Evolutionary conservation across 2,888 invertebrate species (phyloP).

Genomic region (Acrobasis suavella): DNA sequence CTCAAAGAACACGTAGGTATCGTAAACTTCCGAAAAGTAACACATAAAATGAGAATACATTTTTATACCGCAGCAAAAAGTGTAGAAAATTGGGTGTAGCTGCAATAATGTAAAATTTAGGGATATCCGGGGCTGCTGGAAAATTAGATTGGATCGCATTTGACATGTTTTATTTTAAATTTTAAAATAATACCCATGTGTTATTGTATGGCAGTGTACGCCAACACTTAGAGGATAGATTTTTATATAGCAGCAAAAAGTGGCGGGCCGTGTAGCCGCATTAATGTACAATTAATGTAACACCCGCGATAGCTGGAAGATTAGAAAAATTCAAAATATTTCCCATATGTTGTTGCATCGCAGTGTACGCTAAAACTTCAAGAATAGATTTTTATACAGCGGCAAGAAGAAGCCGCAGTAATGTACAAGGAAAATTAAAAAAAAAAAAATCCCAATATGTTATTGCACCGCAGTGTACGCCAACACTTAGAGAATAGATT

Average conservation of each 20-base stretch:
- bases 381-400: slow-evolving; percentile 42
- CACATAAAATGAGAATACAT: too few species aligned
- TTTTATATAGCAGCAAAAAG: too few species aligned
- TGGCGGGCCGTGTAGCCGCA: slow-evolving; percentile 23
- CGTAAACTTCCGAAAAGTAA: too few species aligned
- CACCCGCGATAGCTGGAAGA: too few species aligned
- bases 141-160: too few species aligned
- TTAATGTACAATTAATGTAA: slow-evolving; percentile 12
- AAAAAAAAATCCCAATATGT: not conserved
- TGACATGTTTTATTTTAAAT: too few species aligned
- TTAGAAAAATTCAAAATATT: not conserved
- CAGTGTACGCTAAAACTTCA: slow-evolving; percentile 32
- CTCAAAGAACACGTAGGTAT: too few species aligned
- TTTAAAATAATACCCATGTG: not conserved
- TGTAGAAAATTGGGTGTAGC: too few species aligned
- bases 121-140: too few species aligned
- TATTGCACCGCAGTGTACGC: slow-evolving; percentile 30
- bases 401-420: slow-evolving; percentile 48
- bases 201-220: slow-evolving; percentile 31
- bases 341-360: slow-evolving; percentile 3
- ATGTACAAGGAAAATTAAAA: slow-evolving; percentile 48
- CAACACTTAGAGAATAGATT: slow-evolving; percentile 37
- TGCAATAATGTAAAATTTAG: too few species aligned
- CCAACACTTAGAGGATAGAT: slow-evolving; percentile 19
- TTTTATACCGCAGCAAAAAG: too few species aligned